phyloP scores from a whole-genome alignment of 2,797 vertebrate genomes.

The Taeniopygia guttata region DNA sequence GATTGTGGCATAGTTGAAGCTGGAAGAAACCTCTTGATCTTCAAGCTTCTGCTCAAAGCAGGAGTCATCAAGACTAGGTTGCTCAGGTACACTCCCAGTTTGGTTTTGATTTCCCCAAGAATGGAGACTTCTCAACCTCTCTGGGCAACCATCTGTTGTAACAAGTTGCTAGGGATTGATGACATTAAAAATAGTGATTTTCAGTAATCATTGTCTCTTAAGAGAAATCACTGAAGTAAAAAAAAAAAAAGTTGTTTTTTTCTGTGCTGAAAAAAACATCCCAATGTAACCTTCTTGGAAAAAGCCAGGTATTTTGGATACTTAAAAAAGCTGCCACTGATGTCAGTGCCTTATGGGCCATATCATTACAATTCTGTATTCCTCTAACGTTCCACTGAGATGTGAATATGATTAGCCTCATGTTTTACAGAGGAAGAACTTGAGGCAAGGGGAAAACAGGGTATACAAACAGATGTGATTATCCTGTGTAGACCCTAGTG shows the following conservation, averaged over 20 bases:
- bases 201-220: not conserved
- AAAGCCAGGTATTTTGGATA: not conserved
- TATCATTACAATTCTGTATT: not conserved
- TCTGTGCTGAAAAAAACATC: not conserved
- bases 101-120: not conserved
- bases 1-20: not conserved
- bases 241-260: not conserved
- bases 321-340: not conserved
- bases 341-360: not conserved
- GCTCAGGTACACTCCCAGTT: not conserved
- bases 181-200: not conserved
- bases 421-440: not conserved
- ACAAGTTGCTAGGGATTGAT: not conserved
- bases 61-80: not conserved
- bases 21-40: not conserved
- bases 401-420: not conserved
- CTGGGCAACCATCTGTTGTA: not conserved
- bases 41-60: not conserved
- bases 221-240: not conserved
- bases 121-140: not conserved
- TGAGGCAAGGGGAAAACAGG: not conserved
- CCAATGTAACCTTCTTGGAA: not conserved
- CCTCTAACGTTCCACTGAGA: not conserved
- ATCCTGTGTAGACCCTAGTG: accelerated
- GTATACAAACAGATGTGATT: not conserved